A percentile compares a stretch with the other conserved stretches of the same genome.
These are phyloP conservation scores for Mustela erminea DNA, from an alignment of 2,797 vertebrate species.

Conservation along the genomic window DNA sequence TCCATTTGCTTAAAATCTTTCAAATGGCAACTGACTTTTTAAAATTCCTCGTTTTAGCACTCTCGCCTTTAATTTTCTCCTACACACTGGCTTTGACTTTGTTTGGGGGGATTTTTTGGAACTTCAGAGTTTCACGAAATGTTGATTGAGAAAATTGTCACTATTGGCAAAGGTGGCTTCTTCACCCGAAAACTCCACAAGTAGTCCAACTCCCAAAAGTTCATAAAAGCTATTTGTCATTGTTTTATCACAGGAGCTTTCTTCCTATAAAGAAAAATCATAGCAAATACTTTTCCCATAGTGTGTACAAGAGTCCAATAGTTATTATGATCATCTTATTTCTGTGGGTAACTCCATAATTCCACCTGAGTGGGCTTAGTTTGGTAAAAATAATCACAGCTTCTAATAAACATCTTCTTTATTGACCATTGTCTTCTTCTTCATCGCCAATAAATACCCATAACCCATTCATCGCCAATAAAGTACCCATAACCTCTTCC, in stretches of 20 bases:
- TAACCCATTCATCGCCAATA: neutral
- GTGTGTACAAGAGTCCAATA: constrained; percentile 6
- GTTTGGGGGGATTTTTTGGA: neutral
- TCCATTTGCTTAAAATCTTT: constrained; percentile 32
- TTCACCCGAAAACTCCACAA: neutral
- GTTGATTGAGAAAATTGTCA: neutral
- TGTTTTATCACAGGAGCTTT: neutral
- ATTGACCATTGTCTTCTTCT: constrained; percentile 34
- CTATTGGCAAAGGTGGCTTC: neutral
- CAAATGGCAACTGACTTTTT: neutral
- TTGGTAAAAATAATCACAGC: constrained; percentile 34
- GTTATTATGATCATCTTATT: constrained; percentile 56
- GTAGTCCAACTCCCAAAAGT: neutral
- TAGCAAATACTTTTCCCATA: neutral
- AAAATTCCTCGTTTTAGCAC: neutral
- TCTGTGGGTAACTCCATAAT: neutral
- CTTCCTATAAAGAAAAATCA: constrained; percentile 42
- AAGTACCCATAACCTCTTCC: neutral
- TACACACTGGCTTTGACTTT: neutral
- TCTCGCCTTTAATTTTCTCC: neutral
- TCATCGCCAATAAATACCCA: constrained; percentile 8
- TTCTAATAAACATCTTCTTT: constrained; percentile 47
- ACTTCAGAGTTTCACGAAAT: neutral
- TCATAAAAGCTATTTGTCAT: neutral
- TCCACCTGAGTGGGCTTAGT: neutral